Percentiles rank a stretch among this genome's conserved stretches.
Conservation (phyloP, 2,888 invertebrate genomes). For the Malthinus flaveolus region DNA sequence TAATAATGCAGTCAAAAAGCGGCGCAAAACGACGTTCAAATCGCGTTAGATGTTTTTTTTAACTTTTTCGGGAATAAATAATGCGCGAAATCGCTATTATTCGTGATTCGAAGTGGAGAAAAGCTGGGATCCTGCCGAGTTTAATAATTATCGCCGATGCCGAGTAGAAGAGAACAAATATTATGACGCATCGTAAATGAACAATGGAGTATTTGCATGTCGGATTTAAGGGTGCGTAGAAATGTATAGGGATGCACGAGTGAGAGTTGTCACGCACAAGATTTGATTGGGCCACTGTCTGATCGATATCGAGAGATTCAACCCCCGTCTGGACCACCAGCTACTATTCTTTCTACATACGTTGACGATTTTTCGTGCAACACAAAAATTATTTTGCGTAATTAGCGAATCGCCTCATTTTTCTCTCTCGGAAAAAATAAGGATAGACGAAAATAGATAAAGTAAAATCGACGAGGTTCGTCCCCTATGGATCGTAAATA, state of each 20-base stretch:
- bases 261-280: slow-evolving; percentile 53
- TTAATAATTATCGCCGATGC: no score
- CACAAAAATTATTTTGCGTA: slow-evolving; percentile 8
- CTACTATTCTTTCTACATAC: slow-evolving; percentile 49
- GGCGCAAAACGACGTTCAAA: slow-evolving; percentile 35
- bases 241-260: slow-evolving; percentile 17
- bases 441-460: not conserved
- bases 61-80: slow-evolving; percentile 38
- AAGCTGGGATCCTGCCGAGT: no score
- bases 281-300: slow-evolving; percentile 55
- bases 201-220: slow-evolving; percentile 23
- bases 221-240: slow-evolving; percentile 17
- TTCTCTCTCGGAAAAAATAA: not conserved
- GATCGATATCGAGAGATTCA: slow-evolving; percentile 55
- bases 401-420: no score
- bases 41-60: slow-evolving; percentile 50
- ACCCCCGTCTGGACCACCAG: slow-evolving; percentile 51
- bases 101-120: no score
- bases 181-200: slow-evolving; percentile 3
- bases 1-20: slow-evolving; percentile 53
- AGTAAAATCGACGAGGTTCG: slow-evolving; percentile 11
- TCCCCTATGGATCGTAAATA: slow-evolving; percentile 24
- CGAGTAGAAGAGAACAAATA: no score
- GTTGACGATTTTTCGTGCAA: slow-evolving; percentile 33
- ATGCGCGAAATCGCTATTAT: not conserved